Evolutionary conservation across 2,888 invertebrate species (phyloP).

Genomic region (Bombyx huttoni): DNA sequence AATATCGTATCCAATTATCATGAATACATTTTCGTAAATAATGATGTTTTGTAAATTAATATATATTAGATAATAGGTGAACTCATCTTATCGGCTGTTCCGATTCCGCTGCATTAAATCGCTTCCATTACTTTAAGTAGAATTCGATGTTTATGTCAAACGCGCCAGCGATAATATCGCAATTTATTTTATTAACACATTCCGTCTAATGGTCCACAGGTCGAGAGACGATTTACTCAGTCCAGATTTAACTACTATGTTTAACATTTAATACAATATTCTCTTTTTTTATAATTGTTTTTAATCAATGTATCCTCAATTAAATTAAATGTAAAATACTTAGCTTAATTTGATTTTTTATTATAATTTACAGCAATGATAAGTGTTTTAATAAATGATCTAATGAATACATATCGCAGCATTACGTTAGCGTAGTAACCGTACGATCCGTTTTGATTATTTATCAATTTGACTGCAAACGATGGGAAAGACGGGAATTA

Average conservation of each 20-base stretch:
- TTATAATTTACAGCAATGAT: too few species aligned
- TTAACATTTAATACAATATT: background rate
- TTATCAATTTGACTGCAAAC: too few species aligned
- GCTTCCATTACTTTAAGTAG: slow-evolving; percentile 69
- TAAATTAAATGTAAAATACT: too few species aligned
- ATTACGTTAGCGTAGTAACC: too few species aligned
- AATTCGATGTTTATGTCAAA: slow-evolving; percentile 68
- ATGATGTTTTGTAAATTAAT: slow-evolving; percentile 20
- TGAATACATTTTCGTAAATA: slow-evolving; percentile 6
- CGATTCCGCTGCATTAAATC: slow-evolving; percentile 56
- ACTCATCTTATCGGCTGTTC: slow-evolving; percentile 43
- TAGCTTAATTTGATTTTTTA: too few species aligned
- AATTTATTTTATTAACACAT: slow-evolving; percentile 63
- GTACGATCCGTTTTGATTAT: too few species aligned
- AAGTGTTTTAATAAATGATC: too few species aligned
- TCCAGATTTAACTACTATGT: background rate
- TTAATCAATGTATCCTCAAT: background rate
- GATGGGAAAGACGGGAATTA: too few species aligned
- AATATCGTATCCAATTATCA: slow-evolving; percentile 2
- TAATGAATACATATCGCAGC: too few species aligned
- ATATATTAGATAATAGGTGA: slow-evolving; percentile 25
- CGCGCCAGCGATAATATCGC: slow-evolving; percentile 59
- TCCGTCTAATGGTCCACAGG: slow-evolving; percentile 44
- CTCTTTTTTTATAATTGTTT: background rate
- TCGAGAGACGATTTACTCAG: slow-evolving; percentile 13